Evolutionary conservation across 2,113 vertebrate species (phyloP), one percentile per base, ranked within the genome.

Genomic region (Nothoprocta pentlandii): DNA sequence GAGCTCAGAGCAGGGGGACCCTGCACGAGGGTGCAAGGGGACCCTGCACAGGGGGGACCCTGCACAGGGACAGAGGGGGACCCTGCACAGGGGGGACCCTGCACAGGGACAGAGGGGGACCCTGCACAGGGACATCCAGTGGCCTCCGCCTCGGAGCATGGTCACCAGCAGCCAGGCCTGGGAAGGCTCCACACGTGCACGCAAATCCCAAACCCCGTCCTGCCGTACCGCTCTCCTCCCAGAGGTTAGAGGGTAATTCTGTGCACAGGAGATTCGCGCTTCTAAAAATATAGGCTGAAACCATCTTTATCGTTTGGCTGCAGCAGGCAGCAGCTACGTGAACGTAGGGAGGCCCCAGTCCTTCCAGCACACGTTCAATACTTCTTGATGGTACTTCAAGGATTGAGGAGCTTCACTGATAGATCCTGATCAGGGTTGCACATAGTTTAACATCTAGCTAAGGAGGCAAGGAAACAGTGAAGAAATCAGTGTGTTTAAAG

Each of bases 141-240:
- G 15, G 20, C 81, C 66, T 28, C 14, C 51, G 54, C 28, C 49
- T 51, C 36, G 53, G 54, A 58, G 39, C 54, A 56, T 16, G 32
- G 53, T 21, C 46, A 56, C 42, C 80, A n/a, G 14, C 36, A 66
- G 22, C 39, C 26, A 59, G 23, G 49, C 42, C n/a, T 34, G 20
- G 10, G 51, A 54, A 58, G 58, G 44, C 21, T n/a, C 30, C 6
- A 5, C 19, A 73, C 42, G 44, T 39, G 76, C 16, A 70, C 26
- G 28, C 36, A 66, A 23, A 82, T 58, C 30, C 17, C 39, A 73
- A 49, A 62, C 28, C 46, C 66, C 30, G 28, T 17, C 25, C 16
- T 0, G 1, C 19, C 30, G 12, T 36, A 68, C 39, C 10, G 58
- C 4, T 0, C 30, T 51, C 41, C 47, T 83, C 42, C 21, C 19